These are phyloP conservation scores for Steinernema carpocapsae DNA, from an alignment of 2,888 invertebrate genomes.

Conservation along the genomic window DNA sequence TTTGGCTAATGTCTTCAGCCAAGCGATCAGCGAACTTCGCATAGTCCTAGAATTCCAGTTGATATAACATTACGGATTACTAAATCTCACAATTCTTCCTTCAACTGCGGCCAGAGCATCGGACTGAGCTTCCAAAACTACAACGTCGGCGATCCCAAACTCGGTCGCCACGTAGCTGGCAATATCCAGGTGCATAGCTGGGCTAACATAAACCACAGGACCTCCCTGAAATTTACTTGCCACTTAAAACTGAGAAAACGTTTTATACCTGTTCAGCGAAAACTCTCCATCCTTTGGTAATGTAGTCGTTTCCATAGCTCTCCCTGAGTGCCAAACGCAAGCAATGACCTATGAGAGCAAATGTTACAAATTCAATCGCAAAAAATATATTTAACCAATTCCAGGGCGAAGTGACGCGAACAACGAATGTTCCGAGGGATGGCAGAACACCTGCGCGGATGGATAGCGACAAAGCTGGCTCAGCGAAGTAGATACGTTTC, in stretches of 20 bases:
- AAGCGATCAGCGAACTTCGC: conserved; percentile 52
- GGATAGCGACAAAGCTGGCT: conserved; percentile 50
- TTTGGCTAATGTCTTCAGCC: conserved; percentile 52
- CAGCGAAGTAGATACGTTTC: conserved; percentile 46
- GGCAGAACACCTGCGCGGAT: conserved; percentile 53
- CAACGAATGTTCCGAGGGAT: conserved; percentile 53
- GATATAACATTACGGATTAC: not conserved
- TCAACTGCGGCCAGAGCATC: conserved; percentile 56
- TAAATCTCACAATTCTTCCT: conserved; percentile 54
- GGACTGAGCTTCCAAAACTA: conserved; percentile 51
- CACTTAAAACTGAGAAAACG: not conserved
- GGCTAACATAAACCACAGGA: conserved; percentile 62
- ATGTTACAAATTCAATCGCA: not conserved
- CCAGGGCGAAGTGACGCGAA: conserved; percentile 53
- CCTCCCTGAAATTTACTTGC: conserved; percentile 45
- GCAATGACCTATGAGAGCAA: conserved; percentile 47
- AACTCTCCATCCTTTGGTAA: conserved; percentile 54
- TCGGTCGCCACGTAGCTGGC: conserved; percentile 53
- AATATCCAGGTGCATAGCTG: conserved; percentile 60
- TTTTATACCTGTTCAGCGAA: conserved; percentile 52
- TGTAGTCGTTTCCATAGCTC: conserved; percentile 53
- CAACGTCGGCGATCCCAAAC: conserved; percentile 57
- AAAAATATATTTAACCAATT: conserved; percentile 44
- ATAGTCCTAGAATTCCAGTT: conserved; percentile 52
- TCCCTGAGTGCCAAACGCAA: conserved; percentile 55